phyloP scores from a whole-genome alignment of 1,140 invertebrate genomes.

The Nephotettix cincticeps region DNA sequence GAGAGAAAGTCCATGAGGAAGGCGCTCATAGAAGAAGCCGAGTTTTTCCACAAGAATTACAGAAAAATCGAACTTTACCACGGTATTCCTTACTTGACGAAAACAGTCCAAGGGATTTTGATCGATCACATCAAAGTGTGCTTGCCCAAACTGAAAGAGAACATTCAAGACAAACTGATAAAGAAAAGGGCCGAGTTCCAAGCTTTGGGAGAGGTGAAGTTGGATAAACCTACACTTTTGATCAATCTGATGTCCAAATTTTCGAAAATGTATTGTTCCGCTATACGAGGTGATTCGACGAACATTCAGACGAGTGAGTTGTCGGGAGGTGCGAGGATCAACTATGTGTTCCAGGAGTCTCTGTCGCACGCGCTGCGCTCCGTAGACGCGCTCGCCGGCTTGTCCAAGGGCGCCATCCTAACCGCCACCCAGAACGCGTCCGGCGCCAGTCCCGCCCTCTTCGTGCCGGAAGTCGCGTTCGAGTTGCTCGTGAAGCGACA shows the following conservation, averaged over 20 bases:
- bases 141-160: slow-evolving; percentile 62
- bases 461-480: slow-evolving; percentile 73
- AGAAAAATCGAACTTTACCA: slow-evolving; percentile 61
- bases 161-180: slow-evolving; percentile 63
- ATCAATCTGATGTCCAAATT: slow-evolving; percentile 73
- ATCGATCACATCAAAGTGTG: slow-evolving; percentile 69
- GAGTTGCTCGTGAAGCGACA: slow-evolving; percentile 72
- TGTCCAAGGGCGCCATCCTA: slow-evolving; percentile 61
- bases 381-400: slow-evolving; percentile 62
- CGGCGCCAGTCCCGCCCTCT: slow-evolving; percentile 65
- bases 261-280: slow-evolving; percentile 65
- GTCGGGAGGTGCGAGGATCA: slow-evolving; percentile 71
- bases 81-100: slow-evolving; percentile 61
- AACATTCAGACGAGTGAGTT: slow-evolving; percentile 71
- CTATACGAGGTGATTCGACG: slow-evolving; percentile 66
- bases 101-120: slow-evolving; percentile 62
- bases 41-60: slow-evolving; percentile 64
- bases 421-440: slow-evolving; percentile 73
- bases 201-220: slow-evolving; percentile 65
- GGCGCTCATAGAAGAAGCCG: slow-evolving; percentile 60
- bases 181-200: slow-evolving; percentile 62
- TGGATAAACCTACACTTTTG: slow-evolving; percentile 62
- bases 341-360: slow-evolving; percentile 73
- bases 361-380: slow-evolving; percentile 61
- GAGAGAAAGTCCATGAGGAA: slow-evolving; percentile 61